Conservation (phyloP, 2,113 vertebrate genomes). For the Sula dactylatra region DNA sequence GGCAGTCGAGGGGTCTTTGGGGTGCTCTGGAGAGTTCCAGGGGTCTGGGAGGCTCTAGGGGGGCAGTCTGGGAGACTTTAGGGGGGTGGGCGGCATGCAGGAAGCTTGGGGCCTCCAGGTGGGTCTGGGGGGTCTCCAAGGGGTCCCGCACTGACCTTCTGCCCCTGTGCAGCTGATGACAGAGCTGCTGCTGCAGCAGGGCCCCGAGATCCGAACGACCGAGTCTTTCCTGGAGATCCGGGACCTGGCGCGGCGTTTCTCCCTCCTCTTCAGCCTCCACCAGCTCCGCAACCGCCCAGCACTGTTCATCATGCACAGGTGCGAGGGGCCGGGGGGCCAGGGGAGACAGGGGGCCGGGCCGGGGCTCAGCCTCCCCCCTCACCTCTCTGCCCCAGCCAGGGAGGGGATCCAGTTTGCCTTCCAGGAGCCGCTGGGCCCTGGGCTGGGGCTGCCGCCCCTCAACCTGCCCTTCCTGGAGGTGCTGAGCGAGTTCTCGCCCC, state of each 20-base stretch:
- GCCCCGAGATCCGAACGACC: background rate
- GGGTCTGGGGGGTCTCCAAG: background rate
- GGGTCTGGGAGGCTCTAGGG: background rate
- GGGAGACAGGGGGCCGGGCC: background rate
- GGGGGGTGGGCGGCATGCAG: background rate
- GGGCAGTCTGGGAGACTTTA: background rate
- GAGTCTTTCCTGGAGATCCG: constrained; percentile 78
- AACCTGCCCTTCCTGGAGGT: constrained; percentile 85
- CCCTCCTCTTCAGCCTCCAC: constrained; percentile 84
- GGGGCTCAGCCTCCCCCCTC: no score
- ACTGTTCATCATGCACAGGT: constrained; percentile 82
- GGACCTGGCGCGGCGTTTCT: constrained; percentile 83
- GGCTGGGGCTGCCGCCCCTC: constrained; percentile 19
- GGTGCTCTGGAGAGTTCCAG: background rate
- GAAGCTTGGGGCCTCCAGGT: background rate
- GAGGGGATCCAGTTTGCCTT: constrained; percentile 84
- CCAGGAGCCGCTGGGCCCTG: constrained; percentile 30
- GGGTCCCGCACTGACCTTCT: background rate
- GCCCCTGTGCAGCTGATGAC: constrained; percentile 67
- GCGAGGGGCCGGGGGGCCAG: background rate
- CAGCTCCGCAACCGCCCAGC: constrained; percentile 77
- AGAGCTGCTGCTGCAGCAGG: constrained; percentile 66
- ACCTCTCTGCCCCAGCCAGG: constrained; percentile 44
- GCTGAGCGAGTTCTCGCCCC: constrained; percentile 87
- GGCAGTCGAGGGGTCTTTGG: background rate